Conservation (phyloP, 30 jellyfish, hydroid and myxozoan genomes). For the Cassiopea andromeda region DNA sequence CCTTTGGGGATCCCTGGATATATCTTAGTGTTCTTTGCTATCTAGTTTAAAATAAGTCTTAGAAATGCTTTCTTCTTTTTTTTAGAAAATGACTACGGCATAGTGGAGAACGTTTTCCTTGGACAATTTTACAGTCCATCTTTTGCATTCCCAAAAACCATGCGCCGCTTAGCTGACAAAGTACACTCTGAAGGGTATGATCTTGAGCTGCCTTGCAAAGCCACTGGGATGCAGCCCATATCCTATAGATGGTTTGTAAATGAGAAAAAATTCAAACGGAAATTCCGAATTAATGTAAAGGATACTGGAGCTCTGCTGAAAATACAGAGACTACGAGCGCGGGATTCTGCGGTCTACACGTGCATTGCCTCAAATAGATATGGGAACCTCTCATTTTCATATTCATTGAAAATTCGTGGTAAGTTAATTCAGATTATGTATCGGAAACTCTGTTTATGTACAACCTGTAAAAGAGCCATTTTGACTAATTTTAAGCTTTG, state of each 20-base stretch:
- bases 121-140: conserved; percentile 54
- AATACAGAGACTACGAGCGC: conserved; percentile 77
- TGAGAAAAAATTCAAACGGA: conserved; percentile 54
- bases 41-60: not conserved
- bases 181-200: conserved; percentile 69
- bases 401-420: conserved; percentile 66
- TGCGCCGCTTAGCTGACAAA: conserved; percentile 59
- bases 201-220: conserved; percentile 72
- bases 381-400: conserved; percentile 93
- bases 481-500: too few relatives aligned
- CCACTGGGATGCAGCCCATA: conserved; percentile 79
- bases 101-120: conserved; percentile 17
- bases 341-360: conserved; percentile 85
- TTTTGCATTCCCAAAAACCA: conserved; percentile 33
- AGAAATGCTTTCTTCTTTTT: not conserved
- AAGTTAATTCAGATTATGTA: not conserved
- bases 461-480: too few relatives aligned
- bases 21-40: not conserved
- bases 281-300: conserved; percentile 61
- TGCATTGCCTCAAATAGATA: conserved; percentile 89
- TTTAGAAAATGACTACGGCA: conserved; percentile 38
- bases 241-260: conserved; percentile 69
- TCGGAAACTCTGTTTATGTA: not conserved
- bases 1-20: not conserved
- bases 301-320: conserved; percentile 66